These are phyloP conservation scores for Thunnus thynnus DNA, from an alignment of 2,113 vertebrate species.

Conservation along the genomic window DNA sequence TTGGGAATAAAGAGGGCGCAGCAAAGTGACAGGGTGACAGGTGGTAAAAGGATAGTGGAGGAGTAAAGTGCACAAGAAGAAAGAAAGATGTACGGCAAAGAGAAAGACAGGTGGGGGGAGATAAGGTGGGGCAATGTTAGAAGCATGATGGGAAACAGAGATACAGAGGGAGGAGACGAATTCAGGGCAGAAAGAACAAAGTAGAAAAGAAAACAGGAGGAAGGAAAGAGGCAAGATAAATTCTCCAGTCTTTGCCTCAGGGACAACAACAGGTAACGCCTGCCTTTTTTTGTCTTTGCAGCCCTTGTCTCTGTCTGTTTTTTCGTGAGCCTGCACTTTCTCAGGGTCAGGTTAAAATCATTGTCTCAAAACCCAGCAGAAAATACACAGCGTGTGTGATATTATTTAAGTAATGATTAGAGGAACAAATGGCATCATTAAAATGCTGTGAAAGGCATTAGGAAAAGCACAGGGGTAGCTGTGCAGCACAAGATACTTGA, in stretches of 20 bases:
- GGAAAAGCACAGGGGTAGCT: slow-evolving; percentile 43
- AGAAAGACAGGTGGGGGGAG: slow-evolving; percentile 40
- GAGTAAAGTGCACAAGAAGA: slow-evolving; percentile 56
- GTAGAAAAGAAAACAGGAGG: slow-evolving; percentile 44
- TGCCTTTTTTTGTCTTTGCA: slow-evolving; percentile 56
- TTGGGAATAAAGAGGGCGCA: slow-evolving; percentile 43
- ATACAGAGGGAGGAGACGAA: slow-evolving; percentile 48
- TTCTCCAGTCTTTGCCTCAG: slow-evolving; percentile 63
- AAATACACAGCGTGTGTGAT: slow-evolving; percentile 12
- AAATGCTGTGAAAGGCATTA: slow-evolving; percentile 61
- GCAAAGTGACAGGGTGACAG: slow-evolving; percentile 65
- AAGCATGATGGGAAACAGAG: slow-evolving; percentile 46
- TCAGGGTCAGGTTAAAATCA: slow-evolving; percentile 54
- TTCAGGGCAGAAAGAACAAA: slow-evolving; percentile 71
- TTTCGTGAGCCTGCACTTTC: slow-evolving; percentile 62
- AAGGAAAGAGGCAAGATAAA: slow-evolving; percentile 65
- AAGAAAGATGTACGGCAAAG: slow-evolving; percentile 50
- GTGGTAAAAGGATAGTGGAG: slow-evolving; percentile 51
- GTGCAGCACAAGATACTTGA: slow-evolving; percentile 63
- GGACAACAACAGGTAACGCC: slow-evolving; percentile 76
- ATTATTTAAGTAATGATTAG: slow-evolving; percentile 49
- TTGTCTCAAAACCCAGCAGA: slow-evolving; percentile 31
- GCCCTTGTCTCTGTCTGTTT: slow-evolving; percentile 41
- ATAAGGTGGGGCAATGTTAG: slow-evolving; percentile 44
- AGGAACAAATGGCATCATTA: slow-evolving; percentile 60